Evolutionary conservation across 2,113 vertebrate genomes (phyloP).

Genomic region (Paralichthys olivaceus): DNA sequence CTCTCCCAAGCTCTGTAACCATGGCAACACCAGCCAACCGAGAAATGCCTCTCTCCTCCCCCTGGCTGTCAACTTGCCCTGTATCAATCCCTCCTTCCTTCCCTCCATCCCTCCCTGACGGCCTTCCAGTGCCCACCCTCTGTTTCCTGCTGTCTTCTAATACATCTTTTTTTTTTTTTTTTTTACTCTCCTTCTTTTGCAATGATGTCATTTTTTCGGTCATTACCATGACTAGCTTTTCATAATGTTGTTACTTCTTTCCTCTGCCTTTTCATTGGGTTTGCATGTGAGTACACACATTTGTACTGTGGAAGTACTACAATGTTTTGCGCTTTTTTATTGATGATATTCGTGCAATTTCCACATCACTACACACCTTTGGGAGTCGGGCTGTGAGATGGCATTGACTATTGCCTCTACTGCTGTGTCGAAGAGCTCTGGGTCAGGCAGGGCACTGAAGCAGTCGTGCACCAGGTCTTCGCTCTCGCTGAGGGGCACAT

Average conservation of each 20-base stretch:
- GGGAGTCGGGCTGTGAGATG: slow-evolving; percentile 97
- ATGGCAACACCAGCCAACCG: slow-evolving; percentile 82
- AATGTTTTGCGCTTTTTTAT: not conserved
- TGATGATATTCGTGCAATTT: not conserved
- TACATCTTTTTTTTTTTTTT: not conserved
- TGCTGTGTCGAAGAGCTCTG: slow-evolving; percentile 96
- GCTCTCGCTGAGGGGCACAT: slow-evolving; percentile 93
- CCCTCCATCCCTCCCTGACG: slow-evolving; percentile 27
- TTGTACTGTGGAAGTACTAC: not conserved
- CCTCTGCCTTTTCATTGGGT: not conserved
- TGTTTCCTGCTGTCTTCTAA: slow-evolving; percentile 23
- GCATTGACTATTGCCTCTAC: slow-evolving; percentile 98
- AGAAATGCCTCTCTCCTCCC: slow-evolving; percentile 74
- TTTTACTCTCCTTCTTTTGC: not conserved
- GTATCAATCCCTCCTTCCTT: slow-evolving; percentile 46
- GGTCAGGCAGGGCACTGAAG: slow-evolving; percentile 92
- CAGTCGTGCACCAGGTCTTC: slow-evolving; percentile 94
- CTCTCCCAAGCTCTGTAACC: slow-evolving; percentile 79
- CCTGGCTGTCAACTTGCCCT: slow-evolving; percentile 66
- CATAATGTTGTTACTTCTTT: not conserved
- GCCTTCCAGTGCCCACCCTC: slow-evolving; percentile 42
- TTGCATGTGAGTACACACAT: not conserved
- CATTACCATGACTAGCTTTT: slow-evolving; percentile 6
- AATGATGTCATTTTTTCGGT: slow-evolving; percentile 15
- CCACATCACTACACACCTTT: slow-evolving; percentile 85